Conservation (phyloP, 2,888 invertebrate species). For the Phortica magna region DNA sequence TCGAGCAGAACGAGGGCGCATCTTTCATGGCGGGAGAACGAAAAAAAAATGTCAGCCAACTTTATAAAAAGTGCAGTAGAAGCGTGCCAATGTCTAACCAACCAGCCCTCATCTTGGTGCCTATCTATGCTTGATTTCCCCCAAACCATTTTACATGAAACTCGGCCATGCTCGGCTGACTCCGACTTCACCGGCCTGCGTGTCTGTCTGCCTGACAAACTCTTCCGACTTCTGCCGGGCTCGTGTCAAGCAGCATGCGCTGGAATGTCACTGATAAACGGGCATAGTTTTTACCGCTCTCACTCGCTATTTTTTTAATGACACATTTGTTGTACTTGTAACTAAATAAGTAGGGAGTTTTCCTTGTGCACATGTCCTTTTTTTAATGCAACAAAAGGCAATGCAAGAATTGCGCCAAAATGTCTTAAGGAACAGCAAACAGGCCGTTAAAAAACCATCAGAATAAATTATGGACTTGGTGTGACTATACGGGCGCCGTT, state of each 20-base stretch:
- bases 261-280: conserved; percentile 59
- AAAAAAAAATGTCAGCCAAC: conserved; percentile 28
- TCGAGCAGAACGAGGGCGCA: conserved; percentile 63
- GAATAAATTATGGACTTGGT: no score
- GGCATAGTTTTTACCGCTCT: conserved; percentile 27
- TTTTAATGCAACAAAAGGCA: background rate
- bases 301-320: conserved; percentile 16
- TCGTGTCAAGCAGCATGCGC: conserved; percentile 58
- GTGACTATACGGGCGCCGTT: background rate
- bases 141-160: conserved; percentile 32
- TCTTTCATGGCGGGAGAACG: conserved; percentile 4
- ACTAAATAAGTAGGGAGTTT: conserved; percentile 28
- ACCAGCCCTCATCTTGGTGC: conserved; percentile 60
- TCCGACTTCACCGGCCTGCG: conserved; percentile 46
- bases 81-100: conserved; percentile 28
- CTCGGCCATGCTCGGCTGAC: conserved; percentile 13
- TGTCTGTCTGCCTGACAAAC: conserved; percentile 34
- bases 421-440: conserved; percentile 36
- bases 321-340: conserved; percentile 24
- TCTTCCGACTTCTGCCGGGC: conserved; percentile 58
- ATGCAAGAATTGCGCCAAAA: conserved; percentile 66
- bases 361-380: conserved; percentile 64
- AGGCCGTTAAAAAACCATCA: conserved; percentile 17
- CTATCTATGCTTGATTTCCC: conserved; percentile 35
- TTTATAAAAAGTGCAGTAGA: conserved; percentile 8